Conservation (phyloP, 2,797 vertebrate genomes). For the Rhinogobio ventralis region DNA sequence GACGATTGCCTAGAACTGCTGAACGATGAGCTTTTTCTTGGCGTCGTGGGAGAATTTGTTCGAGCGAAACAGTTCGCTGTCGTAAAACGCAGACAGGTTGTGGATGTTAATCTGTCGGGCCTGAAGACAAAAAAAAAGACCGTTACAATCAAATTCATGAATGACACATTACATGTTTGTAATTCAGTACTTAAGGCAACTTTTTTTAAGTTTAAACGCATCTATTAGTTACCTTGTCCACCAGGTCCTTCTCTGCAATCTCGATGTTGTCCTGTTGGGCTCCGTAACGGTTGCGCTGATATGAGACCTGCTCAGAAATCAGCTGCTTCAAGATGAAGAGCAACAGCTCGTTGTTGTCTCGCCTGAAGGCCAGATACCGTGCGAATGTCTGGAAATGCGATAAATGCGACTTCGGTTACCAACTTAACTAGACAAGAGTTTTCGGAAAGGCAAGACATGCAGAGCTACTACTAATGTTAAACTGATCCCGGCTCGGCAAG, state of each 20-base stretch:
- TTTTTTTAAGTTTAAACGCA: not conserved
- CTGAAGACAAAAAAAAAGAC: conserved; percentile 66
- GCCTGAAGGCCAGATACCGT: conserved; percentile 91
- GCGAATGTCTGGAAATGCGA: conserved; percentile 84
- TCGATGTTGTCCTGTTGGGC: conserved; percentile 91
- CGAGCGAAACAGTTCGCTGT: conserved; percentile 89
- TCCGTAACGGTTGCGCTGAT: conserved; percentile 96
- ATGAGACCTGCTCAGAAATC: conserved; percentile 91
- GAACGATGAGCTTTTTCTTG: conserved; percentile 91
- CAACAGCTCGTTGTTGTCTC: conserved; percentile 97
- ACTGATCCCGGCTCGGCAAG: no score
- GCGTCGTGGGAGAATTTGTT: conserved; percentile 90
- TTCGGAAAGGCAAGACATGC: not conserved
- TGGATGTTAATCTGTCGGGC: conserved; percentile 97
- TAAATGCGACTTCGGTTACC: not conserved
- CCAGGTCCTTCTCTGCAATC: conserved; percentile 91
- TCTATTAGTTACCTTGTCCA: conserved; percentile 87
- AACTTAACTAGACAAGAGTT: not conserved
- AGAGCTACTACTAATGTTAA: not conserved
- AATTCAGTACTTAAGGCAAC: no score
- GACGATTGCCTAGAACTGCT: conserved; percentile 84
- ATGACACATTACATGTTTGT: not conserved
- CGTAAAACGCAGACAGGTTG: conserved; percentile 90
- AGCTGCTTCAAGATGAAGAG: conserved; percentile 97
- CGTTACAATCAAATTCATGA: not conserved